phyloP scores from a whole-genome alignment of 2,113 vertebrate species.

The Plecotus auritus region DNA sequence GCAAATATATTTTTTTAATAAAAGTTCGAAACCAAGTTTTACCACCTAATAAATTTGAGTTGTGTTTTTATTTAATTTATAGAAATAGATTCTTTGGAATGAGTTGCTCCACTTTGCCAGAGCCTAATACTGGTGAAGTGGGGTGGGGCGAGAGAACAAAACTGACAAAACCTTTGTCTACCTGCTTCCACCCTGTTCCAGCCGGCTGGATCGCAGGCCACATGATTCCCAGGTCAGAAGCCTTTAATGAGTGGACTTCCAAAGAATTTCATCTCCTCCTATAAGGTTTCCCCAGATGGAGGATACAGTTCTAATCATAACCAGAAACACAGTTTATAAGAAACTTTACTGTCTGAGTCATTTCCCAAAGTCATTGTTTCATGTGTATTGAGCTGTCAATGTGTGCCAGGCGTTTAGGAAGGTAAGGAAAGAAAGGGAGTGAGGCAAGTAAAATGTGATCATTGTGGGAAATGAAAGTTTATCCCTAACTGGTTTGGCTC shows the following conservation, averaged over 20 bases:
- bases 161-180: not conserved
- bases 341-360: not conserved
- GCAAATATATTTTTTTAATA: constrained; percentile 91
- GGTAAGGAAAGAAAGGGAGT: not conserved
- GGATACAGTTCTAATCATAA: not conserved
- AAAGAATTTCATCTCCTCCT: not conserved
- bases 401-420: not conserved
- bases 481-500: too few species aligned
- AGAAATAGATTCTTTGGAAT: constrained; percentile 9
- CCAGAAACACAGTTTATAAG: not conserved
- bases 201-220: not conserved
- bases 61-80: constrained; percentile 64
- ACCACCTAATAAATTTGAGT: constrained; percentile 77
- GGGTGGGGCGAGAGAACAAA: not conserved
- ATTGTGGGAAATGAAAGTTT: not conserved
- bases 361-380: not conserved
- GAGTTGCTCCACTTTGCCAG: not conserved
- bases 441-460: not conserved
- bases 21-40: constrained; percentile 85
- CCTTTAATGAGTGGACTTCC: not conserved
- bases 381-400: not conserved
- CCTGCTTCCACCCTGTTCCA: not conserved
- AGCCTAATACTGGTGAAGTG: not conserved
- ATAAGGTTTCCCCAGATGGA: not conserved
- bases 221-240: too few species aligned